Base-by-base conservation (phyloP, 1,140 invertebrate genomes). In the Trachymyrmex septentrionalis region DNA sequence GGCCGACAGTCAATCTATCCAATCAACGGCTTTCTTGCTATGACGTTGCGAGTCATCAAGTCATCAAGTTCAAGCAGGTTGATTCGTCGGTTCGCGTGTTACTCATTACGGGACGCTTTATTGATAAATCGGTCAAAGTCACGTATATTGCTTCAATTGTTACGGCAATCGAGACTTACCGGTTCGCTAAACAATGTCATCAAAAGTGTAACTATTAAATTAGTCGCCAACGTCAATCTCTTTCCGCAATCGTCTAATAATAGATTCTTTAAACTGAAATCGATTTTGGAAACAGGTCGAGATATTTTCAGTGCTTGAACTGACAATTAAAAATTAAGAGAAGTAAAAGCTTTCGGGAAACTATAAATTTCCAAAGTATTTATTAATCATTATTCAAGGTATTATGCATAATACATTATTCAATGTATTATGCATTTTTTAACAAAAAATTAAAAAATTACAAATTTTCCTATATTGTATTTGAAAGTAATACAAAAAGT, bases 11-110 rank as follows among this genome's bases (percentile, higher is more conserved):
- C 78, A 48, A 86, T 72, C 69, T 34, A 85, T 14, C 92, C 90
- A 92, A 92, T 93, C 80, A 75, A 73, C 4, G 57, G 10, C 16
- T 87, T 72, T 44, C 34, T 86, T 34, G 55, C 50, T 75, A 24
- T 75, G 38, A 84, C 80, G 67, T 73, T 14, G 5, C 14, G 9
- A 24, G 67, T 84, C 27, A 84, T 84, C 69, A 84, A 84, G 21
- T 84, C 38, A 84, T 84, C 24, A 82, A 82, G 12, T 50, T 3
- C 19, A 30, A 59, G 34, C 55, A n/a, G 24, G 38, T 24, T 61
- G 67, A 84, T 75, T 75, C 44, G 69, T 73, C 38, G 53, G n/a
- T 24, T 73, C 69, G 55, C 69, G 69, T 75, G 69, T 73, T 73
- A 73, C 34, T 82, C 55, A 82, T 82, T 84, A 75, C 9, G 14